Percentiles rank a stretch among this genome's conserved stretches.
phyloP scores from a whole-genome alignment of 2,888 invertebrate species.

The Synergus umbraculus region DNA sequence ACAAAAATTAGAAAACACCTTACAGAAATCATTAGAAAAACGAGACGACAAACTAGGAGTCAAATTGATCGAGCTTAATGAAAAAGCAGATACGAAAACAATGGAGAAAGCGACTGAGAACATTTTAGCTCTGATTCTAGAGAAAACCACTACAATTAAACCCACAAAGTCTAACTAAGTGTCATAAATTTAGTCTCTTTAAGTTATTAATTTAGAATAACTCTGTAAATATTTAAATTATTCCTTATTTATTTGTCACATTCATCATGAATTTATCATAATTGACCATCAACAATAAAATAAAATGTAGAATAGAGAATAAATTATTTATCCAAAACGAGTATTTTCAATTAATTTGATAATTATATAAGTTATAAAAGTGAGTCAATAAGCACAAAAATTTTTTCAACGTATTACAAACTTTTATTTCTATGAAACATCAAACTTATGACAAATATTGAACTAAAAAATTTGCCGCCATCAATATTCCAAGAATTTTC shows the following conservation, averaged over 20 bases:
- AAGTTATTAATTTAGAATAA: background rate
- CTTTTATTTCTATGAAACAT: background rate
- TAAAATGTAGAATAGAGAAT: background rate
- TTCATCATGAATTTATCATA: background rate
- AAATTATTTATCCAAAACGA: background rate
- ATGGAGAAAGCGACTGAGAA: background rate
- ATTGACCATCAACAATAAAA: background rate
- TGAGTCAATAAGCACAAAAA: background rate
- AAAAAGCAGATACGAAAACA: background rate
- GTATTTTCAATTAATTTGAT: background rate
- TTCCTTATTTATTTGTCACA: background rate
- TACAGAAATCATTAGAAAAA: background rate
- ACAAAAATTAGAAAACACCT: background rate
- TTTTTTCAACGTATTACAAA: background rate
- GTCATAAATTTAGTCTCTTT: background rate
- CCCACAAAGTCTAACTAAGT: background rate
- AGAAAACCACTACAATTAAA: background rate
- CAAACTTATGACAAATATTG: constrained; percentile 3
- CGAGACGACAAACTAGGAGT: background rate
- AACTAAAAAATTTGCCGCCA: background rate
- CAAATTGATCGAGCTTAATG: background rate
- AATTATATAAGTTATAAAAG: background rate
- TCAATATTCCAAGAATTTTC: background rate
- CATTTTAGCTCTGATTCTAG: background rate
- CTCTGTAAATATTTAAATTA: background rate